phyloP scores from a whole-genome alignment of 2,797 vertebrate species.

The Simalia tracyae region DNA sequence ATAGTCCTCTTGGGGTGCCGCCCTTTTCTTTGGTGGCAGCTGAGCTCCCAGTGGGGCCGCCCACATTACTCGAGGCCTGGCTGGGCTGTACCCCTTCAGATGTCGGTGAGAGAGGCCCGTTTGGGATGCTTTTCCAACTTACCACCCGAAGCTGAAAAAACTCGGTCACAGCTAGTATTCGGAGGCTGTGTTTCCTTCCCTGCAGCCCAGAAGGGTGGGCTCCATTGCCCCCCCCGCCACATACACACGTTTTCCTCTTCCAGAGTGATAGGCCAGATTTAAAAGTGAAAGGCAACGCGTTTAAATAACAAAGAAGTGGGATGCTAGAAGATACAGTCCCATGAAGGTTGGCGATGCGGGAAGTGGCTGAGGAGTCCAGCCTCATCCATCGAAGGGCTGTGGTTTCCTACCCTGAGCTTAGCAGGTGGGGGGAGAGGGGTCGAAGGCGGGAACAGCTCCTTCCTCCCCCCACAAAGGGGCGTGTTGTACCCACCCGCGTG shows the following conservation, averaged over 20 bases:
- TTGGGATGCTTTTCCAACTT: too few relatives aligned
- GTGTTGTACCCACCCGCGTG: rapidly evolving
- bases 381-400: rapidly evolving
- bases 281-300: too few relatives aligned
- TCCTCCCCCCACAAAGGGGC: background rate
- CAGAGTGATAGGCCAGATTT: too few relatives aligned
- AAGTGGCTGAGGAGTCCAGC: background rate
- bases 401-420: background rate
- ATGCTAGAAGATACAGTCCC: background rate
- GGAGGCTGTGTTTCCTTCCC: too few relatives aligned
- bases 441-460: rapidly evolving
- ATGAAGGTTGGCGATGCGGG: background rate
- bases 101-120: background rate
- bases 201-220: too few relatives aligned
- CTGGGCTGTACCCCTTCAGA: background rate
- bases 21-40: background rate
- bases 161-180: too few relatives aligned
- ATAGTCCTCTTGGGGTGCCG: background rate
- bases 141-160: too few relatives aligned
- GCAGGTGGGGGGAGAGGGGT: too few relatives aligned
- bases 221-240: too few relatives aligned
- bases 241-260: too few relatives aligned
- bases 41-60: too few relatives aligned
- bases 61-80: background rate
- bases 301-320: too few relatives aligned